Evolutionary conservation across 1,140 invertebrate species (phyloP).

Genomic region (Drosophila seguyi): DNA sequence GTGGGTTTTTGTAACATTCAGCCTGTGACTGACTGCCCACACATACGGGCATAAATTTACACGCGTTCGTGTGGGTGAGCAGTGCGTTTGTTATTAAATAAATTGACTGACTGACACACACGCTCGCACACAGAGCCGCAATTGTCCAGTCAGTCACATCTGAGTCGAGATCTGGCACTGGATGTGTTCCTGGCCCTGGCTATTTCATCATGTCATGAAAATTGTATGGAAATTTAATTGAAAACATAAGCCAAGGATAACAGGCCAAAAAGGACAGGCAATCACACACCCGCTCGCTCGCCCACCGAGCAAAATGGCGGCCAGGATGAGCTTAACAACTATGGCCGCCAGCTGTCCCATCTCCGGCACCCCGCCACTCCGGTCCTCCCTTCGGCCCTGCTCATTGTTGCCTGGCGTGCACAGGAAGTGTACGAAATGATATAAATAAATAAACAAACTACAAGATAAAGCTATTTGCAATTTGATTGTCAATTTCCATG

Average conservation of each 20-base stretch:
- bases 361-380: slow-evolving; percentile 13
- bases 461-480: slow-evolving; percentile 84
- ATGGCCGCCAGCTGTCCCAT: slow-evolving; percentile 50
- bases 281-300: slow-evolving; percentile 57
- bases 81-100: slow-evolving; percentile 82
- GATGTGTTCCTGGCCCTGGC: slow-evolving; percentile 57
- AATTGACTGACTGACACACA: slow-evolving; percentile 76
- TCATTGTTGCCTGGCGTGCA: slow-evolving; percentile 63
- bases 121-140: slow-evolving; percentile 39
- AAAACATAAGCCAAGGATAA: slow-evolving; percentile 84
- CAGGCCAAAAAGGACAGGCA: slow-evolving; percentile 81
- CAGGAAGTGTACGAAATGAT: slow-evolving; percentile 82
- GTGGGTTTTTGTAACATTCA: slow-evolving; percentile 19
- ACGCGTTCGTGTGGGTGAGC: slow-evolving; percentile 7
- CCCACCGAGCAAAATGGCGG: slow-evolving; percentile 47
- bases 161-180: slow-evolving; percentile 42
- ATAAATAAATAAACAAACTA: slow-evolving; percentile 83
- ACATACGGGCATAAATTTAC: not conserved
- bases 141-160: slow-evolving; percentile 46
- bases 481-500: slow-evolving; percentile 84
- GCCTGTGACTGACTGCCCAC: slow-evolving; percentile 27
- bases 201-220: slow-evolving; percentile 85
- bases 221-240: slow-evolving; percentile 85
- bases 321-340: slow-evolving; percentile 64
- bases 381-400: slow-evolving; percentile 9